Conservation (phyloP, 2,888 invertebrate genomes). For the Drosophila dives region DNA sequence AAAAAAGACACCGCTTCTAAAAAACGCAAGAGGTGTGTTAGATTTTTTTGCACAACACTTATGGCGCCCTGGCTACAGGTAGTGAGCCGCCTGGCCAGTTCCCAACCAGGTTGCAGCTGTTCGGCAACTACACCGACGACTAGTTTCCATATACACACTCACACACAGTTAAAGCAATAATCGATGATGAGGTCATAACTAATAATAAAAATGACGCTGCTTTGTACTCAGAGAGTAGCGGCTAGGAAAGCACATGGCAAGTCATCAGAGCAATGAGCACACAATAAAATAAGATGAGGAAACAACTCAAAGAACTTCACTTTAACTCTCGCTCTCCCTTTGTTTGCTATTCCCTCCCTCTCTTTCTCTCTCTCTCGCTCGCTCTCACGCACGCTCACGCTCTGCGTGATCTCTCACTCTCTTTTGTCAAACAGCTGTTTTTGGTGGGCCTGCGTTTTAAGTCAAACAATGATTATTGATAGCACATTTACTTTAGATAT, state of each 20-base stretch:
- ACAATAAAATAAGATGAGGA: slow-evolving; percentile 19
- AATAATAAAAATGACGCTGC: slow-evolving; percentile 85
- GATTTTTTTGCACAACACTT: slow-evolving; percentile 41
- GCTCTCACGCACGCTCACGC: neutral
- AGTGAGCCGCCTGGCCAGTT: slow-evolving; percentile 41
- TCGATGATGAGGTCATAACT: slow-evolving; percentile 85
- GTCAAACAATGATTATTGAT: neutral
- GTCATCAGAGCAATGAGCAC: slow-evolving; percentile 29
- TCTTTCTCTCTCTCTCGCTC: slow-evolving; percentile 2
- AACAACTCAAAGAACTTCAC: slow-evolving; percentile 43
- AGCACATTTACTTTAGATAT: neutral
- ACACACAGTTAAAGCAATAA: slow-evolving; percentile 80
- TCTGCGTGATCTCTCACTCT: neutral
- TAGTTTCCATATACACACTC: slow-evolving; percentile 79
- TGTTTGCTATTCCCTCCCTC: neutral
- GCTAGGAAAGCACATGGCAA: slow-evolving; percentile 43
- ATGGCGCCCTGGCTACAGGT: slow-evolving; percentile 73
- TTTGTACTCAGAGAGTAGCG: slow-evolving; percentile 27
- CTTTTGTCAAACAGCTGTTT: slow-evolving; percentile 3
- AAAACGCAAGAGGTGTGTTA: slow-evolving; percentile 47
- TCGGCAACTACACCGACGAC: slow-evolving; percentile 42
- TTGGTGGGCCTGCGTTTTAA: neutral
- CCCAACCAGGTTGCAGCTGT: slow-evolving; percentile 55
- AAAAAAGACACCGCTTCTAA: slow-evolving; percentile 28
- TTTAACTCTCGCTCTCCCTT: slow-evolving; percentile 1